Evolutionary conservation across 2,888 invertebrate species (phyloP), one percentile per base, ranked within the genome.

Genomic region (Stenoptilia bipunctidactyla): DNA sequence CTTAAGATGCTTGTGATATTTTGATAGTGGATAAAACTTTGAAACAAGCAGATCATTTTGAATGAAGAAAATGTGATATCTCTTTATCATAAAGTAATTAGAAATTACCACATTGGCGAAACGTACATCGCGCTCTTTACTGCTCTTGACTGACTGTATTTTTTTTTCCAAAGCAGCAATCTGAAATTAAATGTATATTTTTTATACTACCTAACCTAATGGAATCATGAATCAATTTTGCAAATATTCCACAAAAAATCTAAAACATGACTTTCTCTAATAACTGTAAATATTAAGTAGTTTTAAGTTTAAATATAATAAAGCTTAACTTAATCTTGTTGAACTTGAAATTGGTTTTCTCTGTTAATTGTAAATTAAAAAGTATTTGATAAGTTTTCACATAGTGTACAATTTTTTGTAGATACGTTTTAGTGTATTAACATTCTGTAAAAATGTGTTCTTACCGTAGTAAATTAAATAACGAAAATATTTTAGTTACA

Each of bases 361-460:
- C 71, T 76, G 77, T 82, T 73, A 77, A 72, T 71, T 80, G 75
- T 80, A 80, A 79, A 79, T 75, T 75, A 67, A 74, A 73, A 67
- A 58, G 53, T 75, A 70, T 62, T 63, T 66, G 53, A 43, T 77
- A 82, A 77, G 79, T 70, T 80, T 77, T 79, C 74, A 76, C 69
- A 66, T 84, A 80, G 75, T 85, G 85, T 85, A 85, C 76, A 84
- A 80, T 77, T 75, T 20, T 77, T 77, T 82, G 82, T 84, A 83
- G 79, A 84, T 82, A 83, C 66, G 61, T 15, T 71, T 75, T 77
- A 82, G 80, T 65, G 67, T 67, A 76, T 75, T 84, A 85, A 85
- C 83, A 84, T 80, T 80, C 72, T 85, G 83, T 85, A 83, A 84
- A 83, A 82, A 83, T 84, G 84, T 85, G 84, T 85, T 85, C 85